A percentile compares a stretch with the other conserved stretches of the same genome.
Conservation (phyloP, 1,140 invertebrate species). For the Papilio helenus region DNA sequence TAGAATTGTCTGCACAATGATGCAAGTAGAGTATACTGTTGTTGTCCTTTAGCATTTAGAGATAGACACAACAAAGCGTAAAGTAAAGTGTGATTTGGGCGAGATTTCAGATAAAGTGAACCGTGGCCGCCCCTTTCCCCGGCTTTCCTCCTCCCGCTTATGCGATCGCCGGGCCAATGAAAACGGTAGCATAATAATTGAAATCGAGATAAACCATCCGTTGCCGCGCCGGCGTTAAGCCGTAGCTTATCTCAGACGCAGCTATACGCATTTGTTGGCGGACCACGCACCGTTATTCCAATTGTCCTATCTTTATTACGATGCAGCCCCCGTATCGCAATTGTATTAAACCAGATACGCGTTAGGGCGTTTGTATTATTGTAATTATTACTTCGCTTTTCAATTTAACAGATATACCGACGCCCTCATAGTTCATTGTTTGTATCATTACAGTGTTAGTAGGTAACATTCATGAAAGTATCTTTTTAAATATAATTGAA, state of each 20-base stretch:
- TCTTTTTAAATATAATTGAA: not conserved
- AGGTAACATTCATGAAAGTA: too few relatives aligned
- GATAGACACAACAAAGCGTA: conserved; percentile 58
- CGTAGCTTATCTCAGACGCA: conserved; percentile 70
- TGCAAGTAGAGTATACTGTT: conserved; percentile 1
- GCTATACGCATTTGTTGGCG: conserved; percentile 67
- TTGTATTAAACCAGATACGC: conserved; percentile 61
- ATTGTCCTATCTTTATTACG: conserved; percentile 70
- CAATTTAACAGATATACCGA: conserved; percentile 20
- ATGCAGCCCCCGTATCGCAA: conserved; percentile 61
- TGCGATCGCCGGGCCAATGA: conserved; percentile 66
- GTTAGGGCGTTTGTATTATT: conserved; percentile 44
- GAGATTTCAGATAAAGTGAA: conserved; percentile 73
- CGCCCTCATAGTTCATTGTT: not conserved
- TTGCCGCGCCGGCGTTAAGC: conserved; percentile 70
- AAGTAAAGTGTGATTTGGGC: conserved; percentile 68
- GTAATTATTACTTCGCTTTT: conserved; percentile 43
- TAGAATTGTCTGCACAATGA: not conserved
- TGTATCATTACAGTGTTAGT: not conserved
- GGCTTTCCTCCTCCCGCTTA: conserved; percentile 53
- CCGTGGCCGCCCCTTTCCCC: conserved; percentile 67
- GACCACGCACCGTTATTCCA: conserved; percentile 72
- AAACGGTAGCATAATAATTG: conserved; percentile 78
- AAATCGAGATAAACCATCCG: conserved; percentile 79
- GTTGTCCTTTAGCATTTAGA: conserved; percentile 42